A percentile compares a stretch with the other conserved stretches of the same genome.
Conservation (phyloP, 2,888 invertebrate genomes). For the Blastobasis lacticolella region DNA sequence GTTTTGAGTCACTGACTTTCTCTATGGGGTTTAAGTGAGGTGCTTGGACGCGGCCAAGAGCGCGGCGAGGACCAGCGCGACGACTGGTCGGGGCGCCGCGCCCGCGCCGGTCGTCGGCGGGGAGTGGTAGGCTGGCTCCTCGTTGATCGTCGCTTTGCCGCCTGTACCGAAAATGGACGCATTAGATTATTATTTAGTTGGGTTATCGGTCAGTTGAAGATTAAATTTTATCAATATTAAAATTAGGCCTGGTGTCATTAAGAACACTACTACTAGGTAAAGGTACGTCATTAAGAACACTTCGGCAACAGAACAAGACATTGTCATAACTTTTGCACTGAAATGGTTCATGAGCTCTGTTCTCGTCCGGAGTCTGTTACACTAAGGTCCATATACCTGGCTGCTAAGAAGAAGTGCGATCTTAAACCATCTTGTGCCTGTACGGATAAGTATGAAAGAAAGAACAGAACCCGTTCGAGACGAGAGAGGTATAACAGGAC, state of each 20-base stretch:
- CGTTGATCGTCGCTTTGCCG: constrained; percentile 22
- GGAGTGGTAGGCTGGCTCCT: constrained; percentile 42
- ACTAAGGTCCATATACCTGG: too few relatives aligned
- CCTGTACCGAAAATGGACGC: constrained; percentile 14
- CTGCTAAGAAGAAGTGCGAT: too few relatives aligned
- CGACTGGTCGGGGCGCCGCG: constrained; percentile 20
- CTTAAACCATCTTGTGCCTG: too few relatives aligned
- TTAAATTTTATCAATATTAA: too few relatives aligned
- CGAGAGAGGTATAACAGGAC: too few relatives aligned
- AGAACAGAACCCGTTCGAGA: too few relatives aligned
- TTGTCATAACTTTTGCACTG: neutral
- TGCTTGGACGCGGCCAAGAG: constrained; percentile 21
- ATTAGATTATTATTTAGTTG: neutral
- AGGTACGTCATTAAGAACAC: neutral
- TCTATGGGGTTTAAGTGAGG: constrained; percentile 28
- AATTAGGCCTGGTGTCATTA: too few relatives aligned
- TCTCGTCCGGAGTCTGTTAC: too few relatives aligned
- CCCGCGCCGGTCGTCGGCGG: constrained; percentile 41
- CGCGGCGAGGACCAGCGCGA: constrained; percentile 21
- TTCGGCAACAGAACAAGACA: neutral
- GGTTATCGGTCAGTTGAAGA: neutral
- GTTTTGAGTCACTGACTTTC: constrained; percentile 12
- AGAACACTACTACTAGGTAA: too few relatives aligned
- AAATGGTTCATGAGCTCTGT: too few relatives aligned
- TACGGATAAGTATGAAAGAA: too few relatives aligned